Evolutionary conservation across 1,140 invertebrate species (phyloP).

Genomic region (Drosophila aff.): DNA sequence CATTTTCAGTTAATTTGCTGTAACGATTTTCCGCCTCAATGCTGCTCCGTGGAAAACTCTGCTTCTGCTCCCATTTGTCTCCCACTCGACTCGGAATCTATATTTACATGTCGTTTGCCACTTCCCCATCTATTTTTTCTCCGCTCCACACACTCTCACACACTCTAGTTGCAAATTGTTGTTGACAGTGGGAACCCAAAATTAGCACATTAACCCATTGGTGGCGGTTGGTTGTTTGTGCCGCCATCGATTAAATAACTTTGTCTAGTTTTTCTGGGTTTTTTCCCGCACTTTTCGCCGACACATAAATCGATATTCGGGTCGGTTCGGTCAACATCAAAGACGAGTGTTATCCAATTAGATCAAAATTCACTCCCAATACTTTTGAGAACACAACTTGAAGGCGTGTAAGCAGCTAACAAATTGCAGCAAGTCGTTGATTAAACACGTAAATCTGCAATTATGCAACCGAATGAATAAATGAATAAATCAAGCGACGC

Average conservation of each 20-base stretch:
- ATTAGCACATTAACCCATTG: constrained; percentile 81
- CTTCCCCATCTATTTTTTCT: constrained; percentile 18
- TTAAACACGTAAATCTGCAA: constrained; percentile 55
- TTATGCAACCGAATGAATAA: constrained; percentile 63
- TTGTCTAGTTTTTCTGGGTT: constrained; percentile 14
- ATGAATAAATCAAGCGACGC: constrained; percentile 75
- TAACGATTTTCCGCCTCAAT: constrained; percentile 79
- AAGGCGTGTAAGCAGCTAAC: constrained; percentile 15
- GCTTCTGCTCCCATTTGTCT: constrained; percentile 42
- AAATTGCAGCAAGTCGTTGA: constrained; percentile 59
- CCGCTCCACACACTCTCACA: constrained; percentile 5
- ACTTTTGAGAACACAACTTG: neutral
- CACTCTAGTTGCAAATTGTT: constrained; percentile 43
- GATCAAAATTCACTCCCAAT: constrained; percentile 23
- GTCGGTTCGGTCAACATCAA: constrained; percentile 46
- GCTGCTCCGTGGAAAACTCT: constrained; percentile 38
- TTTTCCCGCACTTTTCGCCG: constrained; percentile 21
- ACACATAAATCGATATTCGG: constrained; percentile 58
- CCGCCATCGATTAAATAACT: constrained; percentile 76
- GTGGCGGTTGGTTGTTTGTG: constrained; percentile 27
- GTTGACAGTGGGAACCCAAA: constrained; percentile 61
- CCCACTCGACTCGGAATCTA: constrained; percentile 39
- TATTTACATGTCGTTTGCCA: constrained; percentile 49
- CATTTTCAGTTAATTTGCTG: constrained; percentile 76
- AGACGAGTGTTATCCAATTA: constrained; percentile 63